Percentiles rank a stretch among this genome's conserved stretches.
phyloP scores from a whole-genome alignment of 2,888 invertebrate species.

The Entomobrya multifasciata region DNA sequence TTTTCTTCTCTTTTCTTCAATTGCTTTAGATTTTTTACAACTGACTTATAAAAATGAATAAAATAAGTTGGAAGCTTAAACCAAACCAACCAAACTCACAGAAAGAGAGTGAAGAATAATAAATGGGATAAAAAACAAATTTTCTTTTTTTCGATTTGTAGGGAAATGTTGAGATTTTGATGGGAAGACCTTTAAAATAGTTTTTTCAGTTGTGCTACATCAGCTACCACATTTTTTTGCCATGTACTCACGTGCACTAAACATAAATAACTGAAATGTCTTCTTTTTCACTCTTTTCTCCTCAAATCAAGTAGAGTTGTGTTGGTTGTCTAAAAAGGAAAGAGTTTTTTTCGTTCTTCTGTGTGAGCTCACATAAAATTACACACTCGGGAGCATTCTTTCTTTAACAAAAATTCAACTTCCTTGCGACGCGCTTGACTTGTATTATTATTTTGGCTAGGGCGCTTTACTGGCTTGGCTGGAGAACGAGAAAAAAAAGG shows the following conservation, averaged over 20 bases:
- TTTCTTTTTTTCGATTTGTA: constrained; percentile 66
- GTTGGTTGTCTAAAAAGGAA: neutral
- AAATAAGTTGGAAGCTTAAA: constrained; percentile 38
- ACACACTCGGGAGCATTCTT: constrained; percentile 70
- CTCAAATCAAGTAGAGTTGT: neutral
- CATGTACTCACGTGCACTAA: neutral
- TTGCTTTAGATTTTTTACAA: constrained; percentile 53
- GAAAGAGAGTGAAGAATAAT: constrained; percentile 10
- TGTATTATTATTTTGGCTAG: constrained; percentile 46
- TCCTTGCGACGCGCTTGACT: constrained; percentile 51
- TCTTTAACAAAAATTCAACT: constrained; percentile 20
- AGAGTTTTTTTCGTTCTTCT: constrained; percentile 41
- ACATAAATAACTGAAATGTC: constrained; percentile 47
- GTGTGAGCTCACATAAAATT: constrained; percentile 60
- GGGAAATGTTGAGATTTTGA: constrained; percentile 60
- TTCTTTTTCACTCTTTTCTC: neutral
- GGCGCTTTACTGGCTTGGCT: constrained; percentile 22
- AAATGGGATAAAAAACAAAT: constrained; percentile 51
- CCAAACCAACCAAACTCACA: no score
- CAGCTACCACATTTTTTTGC: neutral
- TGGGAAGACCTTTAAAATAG: constrained; percentile 23
- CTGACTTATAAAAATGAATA: constrained; percentile 64
- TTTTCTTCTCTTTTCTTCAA: neutral
- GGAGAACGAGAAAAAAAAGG: no score
- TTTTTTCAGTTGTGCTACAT: neutral